A percentile compares a stretch with the other conserved stretches of the same genome.
Conservation (phyloP, 2,797 vertebrate genomes). For the Poeciliopsis presidionis region DNA sequence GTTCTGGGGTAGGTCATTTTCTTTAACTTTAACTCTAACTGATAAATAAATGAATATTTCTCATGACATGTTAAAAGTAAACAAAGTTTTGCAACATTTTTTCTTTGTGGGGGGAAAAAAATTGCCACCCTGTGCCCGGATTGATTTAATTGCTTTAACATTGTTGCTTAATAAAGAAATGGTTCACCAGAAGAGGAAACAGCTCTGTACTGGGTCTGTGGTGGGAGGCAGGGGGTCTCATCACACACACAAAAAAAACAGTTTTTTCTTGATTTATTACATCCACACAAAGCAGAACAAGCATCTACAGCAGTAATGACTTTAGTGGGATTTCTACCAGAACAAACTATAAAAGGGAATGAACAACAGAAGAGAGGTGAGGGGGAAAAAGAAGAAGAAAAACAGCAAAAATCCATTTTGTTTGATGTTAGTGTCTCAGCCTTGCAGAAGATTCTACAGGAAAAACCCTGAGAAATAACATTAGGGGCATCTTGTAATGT, state of each 20-base stretch:
- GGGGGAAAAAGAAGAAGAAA: constrained; percentile 24
- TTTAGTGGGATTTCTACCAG: constrained; percentile 43
- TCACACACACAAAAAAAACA: constrained; percentile 20
- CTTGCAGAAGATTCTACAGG: constrained; percentile 63
- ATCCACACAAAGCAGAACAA: constrained; percentile 50
- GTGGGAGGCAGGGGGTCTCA: constrained; percentile 3
- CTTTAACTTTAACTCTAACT: no score
- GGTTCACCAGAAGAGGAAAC: not conserved
- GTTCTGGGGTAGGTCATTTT: no score
- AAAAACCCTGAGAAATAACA: constrained; percentile 80
- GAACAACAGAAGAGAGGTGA: constrained; percentile 47
- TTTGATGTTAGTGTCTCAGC: constrained; percentile 81
- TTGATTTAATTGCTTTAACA: not conserved
- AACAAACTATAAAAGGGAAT: constrained; percentile 32
- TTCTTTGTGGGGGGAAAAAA: no score
- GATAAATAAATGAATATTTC: not conserved
- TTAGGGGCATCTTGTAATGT: constrained; percentile 83
- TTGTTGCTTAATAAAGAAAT: not conserved
- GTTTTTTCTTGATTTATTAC: constrained; percentile 56
- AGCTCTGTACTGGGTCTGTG: not conserved
- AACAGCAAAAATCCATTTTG: constrained; percentile 81
- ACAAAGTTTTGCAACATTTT: not conserved
- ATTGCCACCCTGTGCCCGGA: not conserved
- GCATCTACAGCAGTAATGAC: constrained; percentile 40
- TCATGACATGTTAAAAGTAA: not conserved